phyloP scores from a whole-genome alignment of 2,113 vertebrate genomes.

The Aphyosemion australe region DNA sequence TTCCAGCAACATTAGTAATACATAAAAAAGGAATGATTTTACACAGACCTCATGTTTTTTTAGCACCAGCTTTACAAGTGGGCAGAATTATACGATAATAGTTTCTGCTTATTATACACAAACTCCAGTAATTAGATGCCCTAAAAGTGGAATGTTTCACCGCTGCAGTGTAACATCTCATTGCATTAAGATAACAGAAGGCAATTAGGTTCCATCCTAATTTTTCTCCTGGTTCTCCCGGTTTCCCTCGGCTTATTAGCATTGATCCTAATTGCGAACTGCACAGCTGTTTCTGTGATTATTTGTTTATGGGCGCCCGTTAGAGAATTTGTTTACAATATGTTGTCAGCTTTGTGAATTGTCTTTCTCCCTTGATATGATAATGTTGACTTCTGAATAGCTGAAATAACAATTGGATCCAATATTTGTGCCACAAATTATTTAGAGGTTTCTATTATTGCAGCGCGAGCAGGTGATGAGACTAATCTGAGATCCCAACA shows the following conservation, averaged over 20 bases:
- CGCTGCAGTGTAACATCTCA: constrained; percentile 24
- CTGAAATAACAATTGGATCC: not conserved
- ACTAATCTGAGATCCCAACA: too few relatives aligned
- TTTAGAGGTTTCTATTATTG: constrained; percentile 1
- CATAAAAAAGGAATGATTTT: not conserved
- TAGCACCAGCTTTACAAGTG: not conserved
- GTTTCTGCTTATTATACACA: not conserved
- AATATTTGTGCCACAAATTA: not conserved
- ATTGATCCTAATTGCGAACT: constrained; percentile 36
- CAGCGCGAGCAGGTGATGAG: not conserved
- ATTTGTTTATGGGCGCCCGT: constrained; percentile 21
- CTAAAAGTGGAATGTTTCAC: constrained; percentile 20
- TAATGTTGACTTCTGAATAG: constrained; percentile 5
- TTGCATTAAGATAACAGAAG: constrained; percentile 32
- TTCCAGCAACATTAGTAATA: not conserved
- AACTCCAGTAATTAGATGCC: constrained; percentile 29
- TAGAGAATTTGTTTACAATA: constrained; percentile 26
- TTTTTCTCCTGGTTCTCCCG: constrained; percentile 29
- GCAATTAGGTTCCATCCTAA: constrained; percentile 26
- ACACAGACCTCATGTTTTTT: constrained; percentile 1
- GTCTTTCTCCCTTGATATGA: constrained; percentile 14
- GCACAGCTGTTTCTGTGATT: constrained; percentile 47
- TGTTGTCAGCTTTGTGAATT: constrained; percentile 12
- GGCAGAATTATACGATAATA: constrained; percentile 1
- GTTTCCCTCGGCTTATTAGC: constrained; percentile 21